phyloP scores from a whole-genome alignment of 2,888 invertebrate genomes.

The Lapara coniferarum region DNA sequence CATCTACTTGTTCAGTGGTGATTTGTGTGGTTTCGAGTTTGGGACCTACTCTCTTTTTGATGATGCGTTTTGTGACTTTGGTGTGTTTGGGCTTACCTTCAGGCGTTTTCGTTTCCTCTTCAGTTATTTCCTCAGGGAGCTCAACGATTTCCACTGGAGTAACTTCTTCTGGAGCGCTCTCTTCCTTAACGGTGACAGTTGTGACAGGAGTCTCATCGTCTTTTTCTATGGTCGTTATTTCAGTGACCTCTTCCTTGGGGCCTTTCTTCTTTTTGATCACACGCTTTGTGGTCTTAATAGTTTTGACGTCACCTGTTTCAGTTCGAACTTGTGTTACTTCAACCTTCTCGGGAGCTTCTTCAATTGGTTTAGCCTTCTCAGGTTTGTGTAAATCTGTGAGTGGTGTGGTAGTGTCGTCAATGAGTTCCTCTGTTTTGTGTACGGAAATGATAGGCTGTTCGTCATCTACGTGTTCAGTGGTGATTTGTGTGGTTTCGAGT shows the following conservation, averaged over 20 bases:
- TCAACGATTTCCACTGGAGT: neutral
- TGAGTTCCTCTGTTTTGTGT: conserved; percentile 5
- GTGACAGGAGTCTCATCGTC: neutral
- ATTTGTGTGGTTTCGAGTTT: neutral
- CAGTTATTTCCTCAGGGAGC: neutral
- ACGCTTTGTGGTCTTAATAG: neutral
- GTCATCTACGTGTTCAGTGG: neutral
- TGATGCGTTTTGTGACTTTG: neutral
- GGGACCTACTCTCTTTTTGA: neutral
- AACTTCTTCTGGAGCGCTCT: neutral
- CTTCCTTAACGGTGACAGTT: neutral
- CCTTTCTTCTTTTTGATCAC: neutral
- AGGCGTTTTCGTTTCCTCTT: neutral
- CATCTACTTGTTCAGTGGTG: neutral
- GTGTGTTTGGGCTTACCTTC: neutral
- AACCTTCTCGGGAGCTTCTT: neutral
- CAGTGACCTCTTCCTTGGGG: neutral
- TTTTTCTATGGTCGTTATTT: neutral
- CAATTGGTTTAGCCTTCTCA: neutral
- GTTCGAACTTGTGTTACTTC: neutral
- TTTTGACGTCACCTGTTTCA: neutral
- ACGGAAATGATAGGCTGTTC: neutral
- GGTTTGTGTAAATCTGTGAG: neutral
- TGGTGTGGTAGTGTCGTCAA: conserved; percentile 1
- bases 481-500: neutral